Evolutionary conservation across 2,113 vertebrate genomes (phyloP).

Genomic region (Dolichallabes microphthalmus): DNA sequence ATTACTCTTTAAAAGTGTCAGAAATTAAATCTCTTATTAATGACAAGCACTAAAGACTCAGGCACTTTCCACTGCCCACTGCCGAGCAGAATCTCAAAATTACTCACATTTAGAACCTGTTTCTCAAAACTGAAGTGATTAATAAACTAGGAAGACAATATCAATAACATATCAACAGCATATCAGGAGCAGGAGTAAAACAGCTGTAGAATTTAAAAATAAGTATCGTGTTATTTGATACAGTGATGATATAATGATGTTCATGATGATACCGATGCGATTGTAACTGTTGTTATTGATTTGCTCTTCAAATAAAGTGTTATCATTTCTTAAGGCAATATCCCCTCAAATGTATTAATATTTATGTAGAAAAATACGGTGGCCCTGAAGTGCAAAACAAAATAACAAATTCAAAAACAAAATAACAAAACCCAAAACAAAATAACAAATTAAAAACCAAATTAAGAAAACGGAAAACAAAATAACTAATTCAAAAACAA

Average conservation of each 20-base stretch:
- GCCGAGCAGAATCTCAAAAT: conserved; percentile 8
- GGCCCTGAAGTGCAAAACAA: too few species aligned
- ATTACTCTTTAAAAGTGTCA: conserved; percentile 56
- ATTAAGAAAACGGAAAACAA: too few species aligned
- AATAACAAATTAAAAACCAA: too few species aligned
- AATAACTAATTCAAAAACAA: too few species aligned
- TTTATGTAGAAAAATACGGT: neutral
- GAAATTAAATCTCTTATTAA: conserved; percentile 48
- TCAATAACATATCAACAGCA: neutral
- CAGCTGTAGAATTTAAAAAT: neutral
- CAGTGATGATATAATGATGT: neutral
- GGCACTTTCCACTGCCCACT: conserved; percentile 25
- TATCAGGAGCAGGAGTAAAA: neutral
- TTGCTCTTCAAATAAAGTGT: neutral
- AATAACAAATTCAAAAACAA: too few species aligned
- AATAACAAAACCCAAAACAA: too few species aligned
- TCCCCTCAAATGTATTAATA: neutral
- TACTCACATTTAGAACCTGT: neutral
- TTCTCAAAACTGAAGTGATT: neutral
- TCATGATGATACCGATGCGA: neutral
- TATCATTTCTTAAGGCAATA: neutral
- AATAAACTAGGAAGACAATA: neutral
- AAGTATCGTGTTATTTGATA: neutral
- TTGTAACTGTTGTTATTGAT: neutral
- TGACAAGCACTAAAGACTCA: conserved; percentile 27